Conservation (phyloP, 2,888 invertebrate genomes). For the Andrena chrysosceles region DNA sequence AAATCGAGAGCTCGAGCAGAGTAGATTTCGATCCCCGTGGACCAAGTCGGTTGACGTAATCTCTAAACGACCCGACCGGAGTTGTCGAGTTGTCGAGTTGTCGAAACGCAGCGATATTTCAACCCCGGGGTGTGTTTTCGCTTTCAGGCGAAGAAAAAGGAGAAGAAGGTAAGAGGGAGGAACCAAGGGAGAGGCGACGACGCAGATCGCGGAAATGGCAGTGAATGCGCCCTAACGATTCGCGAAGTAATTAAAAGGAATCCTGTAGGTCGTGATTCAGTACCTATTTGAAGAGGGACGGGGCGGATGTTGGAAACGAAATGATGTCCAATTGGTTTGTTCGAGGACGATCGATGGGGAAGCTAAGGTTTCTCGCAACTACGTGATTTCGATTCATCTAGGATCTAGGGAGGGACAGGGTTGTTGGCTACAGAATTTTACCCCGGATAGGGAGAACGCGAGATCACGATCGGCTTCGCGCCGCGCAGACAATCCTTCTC, state of each 20-base stretch:
- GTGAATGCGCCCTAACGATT: conserved; percentile 18
- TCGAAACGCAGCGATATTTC: not conserved
- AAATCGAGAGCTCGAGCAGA: not conserved
- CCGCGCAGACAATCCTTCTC: conserved; percentile 9
- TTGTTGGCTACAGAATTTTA: conserved; percentile 3
- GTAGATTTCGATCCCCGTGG: not conserved
- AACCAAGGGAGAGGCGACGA: not conserved
- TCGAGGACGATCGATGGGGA: conserved; percentile 18
- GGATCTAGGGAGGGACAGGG: not conserved
- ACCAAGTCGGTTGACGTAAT: too few relatives aligned
- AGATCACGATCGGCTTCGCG: conserved; percentile 21
- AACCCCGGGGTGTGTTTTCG: too few relatives aligned
- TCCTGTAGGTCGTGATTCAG: not conserved
- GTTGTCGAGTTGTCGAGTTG: too few relatives aligned
- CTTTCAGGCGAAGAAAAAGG: too few relatives aligned
- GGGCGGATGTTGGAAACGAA: not conserved
- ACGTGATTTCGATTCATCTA: conserved; percentile 3
- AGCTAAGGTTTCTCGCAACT: conserved; percentile 3
- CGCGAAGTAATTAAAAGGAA: conserved; percentile 28
- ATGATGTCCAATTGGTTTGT: conserved; percentile 22
- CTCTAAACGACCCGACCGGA: too few relatives aligned
- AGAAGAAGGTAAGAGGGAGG: not conserved
- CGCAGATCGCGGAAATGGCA: not conserved
- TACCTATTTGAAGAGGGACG: not conserved
- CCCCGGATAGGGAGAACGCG: not conserved